phyloP scores from a whole-genome alignment of 1,140 invertebrate genomes.

The Zophobas morio region DNA sequence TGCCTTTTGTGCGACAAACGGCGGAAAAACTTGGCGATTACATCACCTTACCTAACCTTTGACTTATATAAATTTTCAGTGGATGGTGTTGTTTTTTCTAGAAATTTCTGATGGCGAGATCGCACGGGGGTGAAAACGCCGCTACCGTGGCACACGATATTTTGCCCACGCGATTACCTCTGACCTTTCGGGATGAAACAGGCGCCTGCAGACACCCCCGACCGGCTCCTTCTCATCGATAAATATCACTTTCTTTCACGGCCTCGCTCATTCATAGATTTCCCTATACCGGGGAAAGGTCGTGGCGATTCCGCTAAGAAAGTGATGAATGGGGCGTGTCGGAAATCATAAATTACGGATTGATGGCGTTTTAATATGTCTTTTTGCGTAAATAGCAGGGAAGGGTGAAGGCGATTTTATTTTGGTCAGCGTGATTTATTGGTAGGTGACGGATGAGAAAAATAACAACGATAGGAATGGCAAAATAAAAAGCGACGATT shows the following conservation, averaged over 20 bases:
- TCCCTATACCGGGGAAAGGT: not conserved
- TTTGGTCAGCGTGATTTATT: not conserved
- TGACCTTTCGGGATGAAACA: constrained; percentile 7
- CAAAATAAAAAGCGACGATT: too few species aligned
- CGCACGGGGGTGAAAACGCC: not conserved
- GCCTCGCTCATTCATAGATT: constrained; percentile 8
- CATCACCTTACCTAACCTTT: not conserved
- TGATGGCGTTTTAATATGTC: not conserved
- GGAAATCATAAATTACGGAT: not conserved
- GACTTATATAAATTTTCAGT: not conserved
- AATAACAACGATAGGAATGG: too few species aligned
- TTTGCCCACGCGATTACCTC: constrained; percentile 13
- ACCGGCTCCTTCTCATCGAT: not conserved
- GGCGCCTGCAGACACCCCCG: not conserved
- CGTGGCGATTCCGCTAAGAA: not conserved
- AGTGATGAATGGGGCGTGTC: constrained; percentile 11
- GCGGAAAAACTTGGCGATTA: not conserved
- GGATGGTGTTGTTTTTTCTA: not conserved
- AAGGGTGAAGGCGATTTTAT: too few species aligned
- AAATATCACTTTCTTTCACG: constrained; percentile 9
- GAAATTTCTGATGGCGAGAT: constrained; percentile 9
- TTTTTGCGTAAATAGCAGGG: not conserved
- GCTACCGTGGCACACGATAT: constrained; percentile 6
- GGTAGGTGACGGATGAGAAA: too few species aligned
- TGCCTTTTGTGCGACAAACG: not conserved